Evolutionary conservation across 2,113 vertebrate genomes (phyloP).

Genomic region (Ochotona princeps): DNA sequence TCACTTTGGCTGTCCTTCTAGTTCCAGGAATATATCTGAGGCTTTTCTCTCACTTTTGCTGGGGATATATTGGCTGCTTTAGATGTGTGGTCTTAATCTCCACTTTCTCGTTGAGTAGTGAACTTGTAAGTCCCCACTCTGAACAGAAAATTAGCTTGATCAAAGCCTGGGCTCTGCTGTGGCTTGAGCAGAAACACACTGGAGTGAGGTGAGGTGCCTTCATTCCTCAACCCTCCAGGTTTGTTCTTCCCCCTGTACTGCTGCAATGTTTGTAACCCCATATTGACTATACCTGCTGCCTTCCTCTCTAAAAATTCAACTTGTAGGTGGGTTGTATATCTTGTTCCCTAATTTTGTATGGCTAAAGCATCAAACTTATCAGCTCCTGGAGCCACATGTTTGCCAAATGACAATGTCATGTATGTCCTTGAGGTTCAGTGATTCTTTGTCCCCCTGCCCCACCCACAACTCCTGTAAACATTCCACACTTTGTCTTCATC

Average conservation of each 20-base stretch:
- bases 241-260: not conserved
- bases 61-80: not conserved
- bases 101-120: not conserved
- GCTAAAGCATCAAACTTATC: not conserved
- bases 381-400: not conserved
- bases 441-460: not conserved
- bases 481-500: not conserved
- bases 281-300: not conserved
- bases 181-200: not conserved
- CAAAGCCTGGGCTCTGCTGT: not conserved
- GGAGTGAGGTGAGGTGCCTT: not conserved
- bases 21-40: not conserved
- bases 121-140: not conserved
- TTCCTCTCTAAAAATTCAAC: not conserved
- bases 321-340: too few species aligned
- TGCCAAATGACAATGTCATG: too few species aligned
- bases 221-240: accelerated
- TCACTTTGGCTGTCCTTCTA: not conserved
- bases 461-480: too few species aligned
- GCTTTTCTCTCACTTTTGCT: accelerated
- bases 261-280: not conserved
- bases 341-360: not conserved
- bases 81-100: not conserved
- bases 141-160: not conserved
- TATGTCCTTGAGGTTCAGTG: not conserved